Evolutionary conservation across 2,113 vertebrate species (phyloP).

Genomic region (Coptodon rendalli): DNA sequence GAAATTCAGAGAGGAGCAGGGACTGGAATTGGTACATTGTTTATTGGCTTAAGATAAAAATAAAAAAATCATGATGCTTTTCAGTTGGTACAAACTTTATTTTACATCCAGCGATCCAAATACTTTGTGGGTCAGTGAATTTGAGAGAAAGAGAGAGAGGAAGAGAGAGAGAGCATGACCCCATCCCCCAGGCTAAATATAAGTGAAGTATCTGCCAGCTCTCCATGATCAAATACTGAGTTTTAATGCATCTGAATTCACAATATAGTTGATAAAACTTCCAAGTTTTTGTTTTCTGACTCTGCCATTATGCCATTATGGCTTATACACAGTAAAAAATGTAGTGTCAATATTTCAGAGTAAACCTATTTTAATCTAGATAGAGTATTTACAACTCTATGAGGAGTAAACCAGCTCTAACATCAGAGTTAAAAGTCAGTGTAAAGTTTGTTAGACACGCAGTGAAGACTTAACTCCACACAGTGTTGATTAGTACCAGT

Average conservation of each 20-base stretch:
- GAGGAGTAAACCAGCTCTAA: too few species aligned
- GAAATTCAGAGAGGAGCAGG: slow-evolving; percentile 43
- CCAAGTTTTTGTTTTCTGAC: not conserved
- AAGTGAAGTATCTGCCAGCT: not conserved
- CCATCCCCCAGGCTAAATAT: not conserved
- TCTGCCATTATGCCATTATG: not conserved
- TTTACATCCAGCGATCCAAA: not conserved
- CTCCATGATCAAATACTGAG: not conserved
- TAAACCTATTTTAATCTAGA: too few species aligned
- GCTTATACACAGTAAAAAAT: not conserved
- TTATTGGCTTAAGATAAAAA: not conserved
- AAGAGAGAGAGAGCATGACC: not conserved
- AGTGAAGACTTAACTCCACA: too few species aligned
- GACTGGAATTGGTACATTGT: not conserved
- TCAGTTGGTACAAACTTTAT: not conserved
- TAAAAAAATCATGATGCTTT: not conserved
- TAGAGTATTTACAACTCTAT: too few species aligned
- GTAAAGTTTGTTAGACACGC: too few species aligned
- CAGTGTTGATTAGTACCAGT: too few species aligned
- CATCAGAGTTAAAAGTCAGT: too few species aligned
- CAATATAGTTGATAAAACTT: not conserved
- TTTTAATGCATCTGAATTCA: not conserved
- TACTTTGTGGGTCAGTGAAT: not conserved
- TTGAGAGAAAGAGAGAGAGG: not conserved
- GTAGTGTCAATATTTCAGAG: too few species aligned